These are phyloP conservation scores for Zaprionus ornatus DNA, from an alignment of 1,140 invertebrate species.

Conservation along the genomic window DNA sequence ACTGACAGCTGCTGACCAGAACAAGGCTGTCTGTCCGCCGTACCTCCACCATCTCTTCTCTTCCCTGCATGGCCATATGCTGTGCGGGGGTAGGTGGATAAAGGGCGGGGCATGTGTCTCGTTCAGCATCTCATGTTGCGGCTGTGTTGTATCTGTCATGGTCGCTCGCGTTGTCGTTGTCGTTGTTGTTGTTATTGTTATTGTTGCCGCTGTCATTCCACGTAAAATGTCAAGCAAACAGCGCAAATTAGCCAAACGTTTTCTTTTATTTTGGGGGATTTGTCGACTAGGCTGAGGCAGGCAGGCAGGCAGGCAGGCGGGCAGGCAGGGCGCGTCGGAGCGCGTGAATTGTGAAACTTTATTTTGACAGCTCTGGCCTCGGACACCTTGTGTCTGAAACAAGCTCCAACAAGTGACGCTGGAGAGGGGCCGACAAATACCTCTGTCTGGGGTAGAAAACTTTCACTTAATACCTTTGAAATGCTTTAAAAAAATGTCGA, in stretches of 20 bases:
- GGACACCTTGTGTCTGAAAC: slow-evolving; percentile 62
- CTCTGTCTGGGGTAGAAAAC: slow-evolving; percentile 17
- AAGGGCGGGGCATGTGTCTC: slow-evolving; percentile 11
- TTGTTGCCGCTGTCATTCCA: slow-evolving; percentile 51
- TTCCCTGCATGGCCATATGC: neutral
- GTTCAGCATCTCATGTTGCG: slow-evolving; percentile 57
- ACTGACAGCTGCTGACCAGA: slow-evolving; percentile 63
- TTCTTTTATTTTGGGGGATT: slow-evolving; percentile 33
- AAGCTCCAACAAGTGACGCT: slow-evolving; percentile 8
- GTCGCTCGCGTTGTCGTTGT: slow-evolving; percentile 12
- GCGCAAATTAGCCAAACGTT: slow-evolving; percentile 71
- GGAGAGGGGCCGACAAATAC: neutral
- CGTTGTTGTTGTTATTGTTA: slow-evolving; percentile 3
- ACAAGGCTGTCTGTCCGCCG: slow-evolving; percentile 14
- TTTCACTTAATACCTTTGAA: slow-evolving; percentile 40
- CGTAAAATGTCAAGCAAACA: slow-evolving; percentile 73
- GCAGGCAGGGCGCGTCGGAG: slow-evolving; percentile 17
- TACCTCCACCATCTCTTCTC: neutral
- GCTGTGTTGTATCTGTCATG: slow-evolving; percentile 49
- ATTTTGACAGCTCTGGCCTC: slow-evolving; percentile 75
- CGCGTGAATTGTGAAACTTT: slow-evolving; percentile 76
- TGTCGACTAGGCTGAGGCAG: neutral
- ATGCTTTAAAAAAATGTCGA: slow-evolving; percentile 26
- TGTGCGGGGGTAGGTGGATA: neutral
- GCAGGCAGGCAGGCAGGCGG: no score